phyloP scores from a whole-genome alignment of 2,113 vertebrate species.

The Ailuropoda melanoleuca region DNA sequence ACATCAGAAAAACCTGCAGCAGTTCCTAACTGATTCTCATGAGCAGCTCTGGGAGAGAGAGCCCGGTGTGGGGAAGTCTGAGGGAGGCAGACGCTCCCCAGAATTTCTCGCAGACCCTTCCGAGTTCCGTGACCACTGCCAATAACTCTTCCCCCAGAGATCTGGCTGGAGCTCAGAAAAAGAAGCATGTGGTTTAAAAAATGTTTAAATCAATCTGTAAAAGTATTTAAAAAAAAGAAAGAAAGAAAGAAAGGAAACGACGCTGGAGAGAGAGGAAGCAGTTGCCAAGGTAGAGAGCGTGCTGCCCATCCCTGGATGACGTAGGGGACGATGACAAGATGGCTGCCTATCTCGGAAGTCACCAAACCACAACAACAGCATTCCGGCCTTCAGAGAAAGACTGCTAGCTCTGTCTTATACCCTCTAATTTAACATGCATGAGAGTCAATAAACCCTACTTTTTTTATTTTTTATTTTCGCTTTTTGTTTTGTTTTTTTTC shows the following conservation, averaged over 20 bases:
- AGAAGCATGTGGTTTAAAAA: slow-evolving; percentile 74
- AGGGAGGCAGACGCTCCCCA: background rate
- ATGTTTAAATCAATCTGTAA: slow-evolving; percentile 53
- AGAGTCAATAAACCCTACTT: slow-evolving; percentile 76
- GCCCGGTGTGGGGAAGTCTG: background rate
- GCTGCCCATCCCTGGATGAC: background rate
- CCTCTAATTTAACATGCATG: slow-evolving; percentile 57
- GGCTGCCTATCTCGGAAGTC: background rate
- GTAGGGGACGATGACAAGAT: background rate
- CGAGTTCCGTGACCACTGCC: slow-evolving; percentile 55
- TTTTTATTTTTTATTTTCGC: slow-evolving; percentile 73
- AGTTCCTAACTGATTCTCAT: background rate
- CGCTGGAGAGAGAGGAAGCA: slow-evolving; percentile 48
- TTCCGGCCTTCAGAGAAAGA: background rate
- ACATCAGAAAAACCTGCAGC: background rate
- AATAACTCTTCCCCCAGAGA: slow-evolving; percentile 41
- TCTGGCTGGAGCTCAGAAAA: slow-evolving; percentile 57
- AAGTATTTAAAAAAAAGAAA: background rate
- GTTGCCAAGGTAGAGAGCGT: slow-evolving; percentile 29
- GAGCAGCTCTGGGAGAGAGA: slow-evolving; percentile 61
- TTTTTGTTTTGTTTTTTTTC: slow-evolving; percentile 74
- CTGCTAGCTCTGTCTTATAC: background rate
- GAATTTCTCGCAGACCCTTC: slow-evolving; percentile 17
- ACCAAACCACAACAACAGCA: slow-evolving; percentile 26
- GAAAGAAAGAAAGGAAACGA: background rate